Evolutionary conservation across 2,797 vertebrate genomes (phyloP).

Genomic region (Coilia nasus): DNA sequence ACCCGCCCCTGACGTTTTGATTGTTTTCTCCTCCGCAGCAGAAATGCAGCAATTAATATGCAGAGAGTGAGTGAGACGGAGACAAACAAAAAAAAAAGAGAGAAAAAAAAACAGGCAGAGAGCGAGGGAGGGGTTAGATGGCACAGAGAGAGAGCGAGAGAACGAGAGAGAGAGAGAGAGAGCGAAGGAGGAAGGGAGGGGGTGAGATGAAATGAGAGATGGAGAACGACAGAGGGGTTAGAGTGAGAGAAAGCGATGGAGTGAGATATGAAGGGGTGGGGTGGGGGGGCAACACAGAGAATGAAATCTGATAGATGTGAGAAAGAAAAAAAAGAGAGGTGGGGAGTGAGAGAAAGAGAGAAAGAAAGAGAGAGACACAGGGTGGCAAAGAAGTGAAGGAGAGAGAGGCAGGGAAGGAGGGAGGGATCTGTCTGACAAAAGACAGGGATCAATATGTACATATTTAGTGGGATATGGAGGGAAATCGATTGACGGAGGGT

Average conservation of each 20-base stretch:
- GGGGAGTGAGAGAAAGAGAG: conserved; percentile 29
- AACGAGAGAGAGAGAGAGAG: conserved; percentile 44
- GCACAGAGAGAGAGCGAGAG: conserved; percentile 52
- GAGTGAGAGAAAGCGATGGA: conserved; percentile 61
- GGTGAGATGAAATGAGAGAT: conserved; percentile 63
- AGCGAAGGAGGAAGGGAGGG: conserved; percentile 50
- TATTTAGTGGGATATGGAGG: conserved; percentile 75
- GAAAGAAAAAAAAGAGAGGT: conserved; percentile 46
- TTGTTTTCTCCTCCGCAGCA: conserved; percentile 83
- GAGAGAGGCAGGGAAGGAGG: conserved; percentile 43
- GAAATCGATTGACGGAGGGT: conserved; percentile 69
- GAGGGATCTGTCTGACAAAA: conserved; percentile 54
- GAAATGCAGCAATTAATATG: conserved; percentile 87
- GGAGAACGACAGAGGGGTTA: conserved; percentile 57
- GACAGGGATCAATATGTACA: conserved; percentile 73
- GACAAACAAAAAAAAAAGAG: conserved; percentile 58
- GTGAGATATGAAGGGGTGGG: conserved; percentile 66
- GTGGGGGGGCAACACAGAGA: conserved; percentile 36
- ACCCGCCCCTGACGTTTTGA: conserved; percentile 82
- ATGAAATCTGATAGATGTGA: conserved; percentile 44
- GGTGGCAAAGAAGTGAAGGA: conserved; percentile 26
- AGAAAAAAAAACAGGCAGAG: conserved; percentile 65
- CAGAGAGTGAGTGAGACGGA: conserved; percentile 81
- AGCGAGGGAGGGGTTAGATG: conserved; percentile 65
- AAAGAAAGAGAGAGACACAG: conserved; percentile 33